Conservation (phyloP, 2,888 invertebrate genomes). For the Rotaria magnacalcarata region DNA sequence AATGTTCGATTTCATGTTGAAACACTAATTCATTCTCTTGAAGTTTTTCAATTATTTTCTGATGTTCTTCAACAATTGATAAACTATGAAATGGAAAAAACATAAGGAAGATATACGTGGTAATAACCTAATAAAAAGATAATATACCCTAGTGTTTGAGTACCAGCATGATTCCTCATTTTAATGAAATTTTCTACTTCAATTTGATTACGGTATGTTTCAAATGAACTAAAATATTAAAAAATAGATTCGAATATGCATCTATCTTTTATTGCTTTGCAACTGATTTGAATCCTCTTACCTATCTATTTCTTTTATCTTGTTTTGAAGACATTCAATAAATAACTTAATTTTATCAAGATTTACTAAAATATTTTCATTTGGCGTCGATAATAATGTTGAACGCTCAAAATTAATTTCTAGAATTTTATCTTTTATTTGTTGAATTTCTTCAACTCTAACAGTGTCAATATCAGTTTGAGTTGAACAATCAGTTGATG, state of each 20-base stretch:
- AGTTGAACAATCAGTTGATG: background rate
- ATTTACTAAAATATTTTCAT: background rate
- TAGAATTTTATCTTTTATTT: background rate
- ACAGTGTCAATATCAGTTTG: background rate
- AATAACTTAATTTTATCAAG: background rate
- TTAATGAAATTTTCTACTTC: background rate
- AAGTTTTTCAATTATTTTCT: background rate
- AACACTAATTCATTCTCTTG: background rate
- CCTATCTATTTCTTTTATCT: background rate
- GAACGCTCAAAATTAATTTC: background rate
- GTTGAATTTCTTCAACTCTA: background rate
- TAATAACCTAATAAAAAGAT: background rate
- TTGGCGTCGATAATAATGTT: background rate
- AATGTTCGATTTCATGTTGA: background rate
- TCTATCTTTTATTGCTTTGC: too few relatives aligned
- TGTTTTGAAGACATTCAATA: background rate
- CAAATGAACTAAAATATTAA: background rate
- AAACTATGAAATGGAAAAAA: background rate
- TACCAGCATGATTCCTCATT: background rate
- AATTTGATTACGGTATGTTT: background rate
- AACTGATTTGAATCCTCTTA: background rate
- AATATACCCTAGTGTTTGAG: background rate
- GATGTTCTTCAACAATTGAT: slow-evolving; percentile 5
- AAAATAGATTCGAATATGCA: background rate
- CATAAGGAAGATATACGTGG: too few relatives aligned